phyloP scores from a whole-genome alignment of 2,113 vertebrate species.

The Sclerurus mexicanus region DNA sequence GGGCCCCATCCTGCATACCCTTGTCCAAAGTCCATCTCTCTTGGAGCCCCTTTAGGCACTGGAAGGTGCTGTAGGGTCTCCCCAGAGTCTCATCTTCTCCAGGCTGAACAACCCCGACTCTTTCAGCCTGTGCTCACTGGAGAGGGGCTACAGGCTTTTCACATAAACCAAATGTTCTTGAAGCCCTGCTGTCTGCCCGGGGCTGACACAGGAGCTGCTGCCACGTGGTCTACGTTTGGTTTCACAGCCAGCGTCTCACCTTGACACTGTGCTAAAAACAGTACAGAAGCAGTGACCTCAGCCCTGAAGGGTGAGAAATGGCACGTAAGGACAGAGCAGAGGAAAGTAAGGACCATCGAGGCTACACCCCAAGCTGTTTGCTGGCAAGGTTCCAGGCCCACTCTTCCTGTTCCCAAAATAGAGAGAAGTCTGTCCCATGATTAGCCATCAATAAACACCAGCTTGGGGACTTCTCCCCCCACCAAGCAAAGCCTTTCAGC shows the following conservation, averaged over 20 bases:
- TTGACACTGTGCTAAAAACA: not conserved
- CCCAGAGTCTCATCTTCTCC: not conserved
- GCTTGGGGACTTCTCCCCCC: not conserved
- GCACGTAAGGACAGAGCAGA: not conserved
- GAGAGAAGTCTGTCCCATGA: not conserved
- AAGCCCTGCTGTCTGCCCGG: not conserved
- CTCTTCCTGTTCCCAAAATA: not conserved
- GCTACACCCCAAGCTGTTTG: not conserved
- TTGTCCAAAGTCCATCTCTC: not conserved
- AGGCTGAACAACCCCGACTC: not conserved
- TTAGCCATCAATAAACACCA: not conserved
- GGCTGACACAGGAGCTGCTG: not conserved
- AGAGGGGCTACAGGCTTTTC: not conserved
- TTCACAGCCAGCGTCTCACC: not conserved
- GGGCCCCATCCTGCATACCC: not conserved
- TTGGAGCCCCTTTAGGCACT: not conserved
- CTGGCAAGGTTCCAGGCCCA: not conserved
- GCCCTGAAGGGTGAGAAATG: not conserved
- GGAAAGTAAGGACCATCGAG: not conserved
- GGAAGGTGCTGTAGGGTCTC: not conserved
- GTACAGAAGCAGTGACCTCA: not conserved
- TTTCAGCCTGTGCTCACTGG: not conserved
- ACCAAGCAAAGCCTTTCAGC: not conserved
- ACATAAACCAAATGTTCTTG: not conserved
- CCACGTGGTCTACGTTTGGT: fast-evolving